phyloP scores from a whole-genome alignment of 1,140 invertebrate species.

The Drosophila albomicans region DNA sequence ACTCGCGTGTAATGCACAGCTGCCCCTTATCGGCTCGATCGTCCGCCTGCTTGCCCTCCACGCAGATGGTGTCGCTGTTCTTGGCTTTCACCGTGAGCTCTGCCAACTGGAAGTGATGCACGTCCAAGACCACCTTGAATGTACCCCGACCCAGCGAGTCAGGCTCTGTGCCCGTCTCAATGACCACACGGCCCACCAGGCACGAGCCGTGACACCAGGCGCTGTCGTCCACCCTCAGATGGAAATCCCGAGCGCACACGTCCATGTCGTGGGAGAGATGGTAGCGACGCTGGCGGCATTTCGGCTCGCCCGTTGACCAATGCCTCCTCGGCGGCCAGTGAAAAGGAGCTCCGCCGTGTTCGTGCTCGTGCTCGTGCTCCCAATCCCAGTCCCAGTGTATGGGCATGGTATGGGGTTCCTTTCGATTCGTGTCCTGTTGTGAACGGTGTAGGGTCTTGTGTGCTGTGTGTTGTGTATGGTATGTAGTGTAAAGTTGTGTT shows the following conservation, averaged over 20 bases:
- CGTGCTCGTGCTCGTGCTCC: slow-evolving; percentile 72
- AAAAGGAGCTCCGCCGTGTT: slow-evolving; percentile 57
- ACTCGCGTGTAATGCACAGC: slow-evolving; percentile 76
- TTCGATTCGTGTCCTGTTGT: background rate
- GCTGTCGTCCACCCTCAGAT: slow-evolving; percentile 69
- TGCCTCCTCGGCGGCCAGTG: slow-evolving; percentile 65
- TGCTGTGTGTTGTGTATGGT: background rate
- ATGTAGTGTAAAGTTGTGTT: slow-evolving; percentile 19
- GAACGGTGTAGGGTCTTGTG: background rate
- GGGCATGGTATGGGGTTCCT: slow-evolving; percentile 52
- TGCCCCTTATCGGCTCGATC: slow-evolving; percentile 70
- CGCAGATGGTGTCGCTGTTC: slow-evolving; percentile 74
- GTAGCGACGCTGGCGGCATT: slow-evolving; percentile 71
- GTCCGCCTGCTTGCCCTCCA: slow-evolving; percentile 75
- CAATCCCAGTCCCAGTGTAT: slow-evolving; percentile 82
- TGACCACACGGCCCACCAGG: slow-evolving; percentile 69
- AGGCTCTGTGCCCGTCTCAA: slow-evolving; percentile 73
- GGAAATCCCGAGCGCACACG: slow-evolving; percentile 75
- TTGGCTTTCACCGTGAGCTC: slow-evolving; percentile 76
- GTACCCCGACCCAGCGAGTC: slow-evolving; percentile 75
- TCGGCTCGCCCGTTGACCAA: slow-evolving; percentile 70
- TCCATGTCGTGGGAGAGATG: slow-evolving; percentile 72
- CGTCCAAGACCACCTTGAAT: slow-evolving; percentile 79
- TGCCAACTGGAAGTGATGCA: slow-evolving; percentile 74
- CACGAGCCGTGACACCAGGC: slow-evolving; percentile 81